Evolutionary conservation across 2,888 invertebrate genomes (phyloP).

Genomic region (Volucella inanis): DNA sequence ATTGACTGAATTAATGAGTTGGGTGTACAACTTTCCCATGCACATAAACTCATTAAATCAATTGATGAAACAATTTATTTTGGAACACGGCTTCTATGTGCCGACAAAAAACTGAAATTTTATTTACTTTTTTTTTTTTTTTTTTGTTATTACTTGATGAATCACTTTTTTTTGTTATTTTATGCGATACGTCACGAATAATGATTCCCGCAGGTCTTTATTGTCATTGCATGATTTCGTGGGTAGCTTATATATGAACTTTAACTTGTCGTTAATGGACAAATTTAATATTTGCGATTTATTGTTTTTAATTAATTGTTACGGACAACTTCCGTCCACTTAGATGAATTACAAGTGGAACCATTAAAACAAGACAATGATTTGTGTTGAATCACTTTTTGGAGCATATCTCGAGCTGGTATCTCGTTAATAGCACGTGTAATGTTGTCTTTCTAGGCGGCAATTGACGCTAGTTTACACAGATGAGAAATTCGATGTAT

Average conservation of each 20-base stretch:
- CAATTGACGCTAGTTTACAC: too few relatives aligned
- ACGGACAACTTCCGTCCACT: conserved; percentile 61
- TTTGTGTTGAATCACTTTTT: conserved; percentile 35
- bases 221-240: conserved; percentile 48
- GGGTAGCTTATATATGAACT: conserved; percentile 43
- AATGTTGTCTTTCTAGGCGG: too few relatives aligned
- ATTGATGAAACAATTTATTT: conserved; percentile 57
- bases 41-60: conserved; percentile 62
- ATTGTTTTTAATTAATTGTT: conserved; percentile 68
- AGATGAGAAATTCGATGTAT: too few relatives aligned
- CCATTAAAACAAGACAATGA: conserved; percentile 14
- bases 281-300: conserved; percentile 28
- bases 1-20: conserved; percentile 22
- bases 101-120: conserved; percentile 43
- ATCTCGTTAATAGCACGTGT: too few relatives aligned
- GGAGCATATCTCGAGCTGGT: too few relatives aligned
- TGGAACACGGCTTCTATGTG: neutral
- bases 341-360: conserved; percentile 45
- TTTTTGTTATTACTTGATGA: conserved; percentile 23
- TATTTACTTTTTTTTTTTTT: conserved; percentile 31
- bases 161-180: conserved; percentile 42
- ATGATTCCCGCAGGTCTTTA: conserved; percentile 37
- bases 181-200: conserved; percentile 40
- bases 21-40: conserved; percentile 28
- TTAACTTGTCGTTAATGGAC: conserved; percentile 26